Conservation (phyloP, 2,113 vertebrate genomes). For the Silurus glanis region DNA sequence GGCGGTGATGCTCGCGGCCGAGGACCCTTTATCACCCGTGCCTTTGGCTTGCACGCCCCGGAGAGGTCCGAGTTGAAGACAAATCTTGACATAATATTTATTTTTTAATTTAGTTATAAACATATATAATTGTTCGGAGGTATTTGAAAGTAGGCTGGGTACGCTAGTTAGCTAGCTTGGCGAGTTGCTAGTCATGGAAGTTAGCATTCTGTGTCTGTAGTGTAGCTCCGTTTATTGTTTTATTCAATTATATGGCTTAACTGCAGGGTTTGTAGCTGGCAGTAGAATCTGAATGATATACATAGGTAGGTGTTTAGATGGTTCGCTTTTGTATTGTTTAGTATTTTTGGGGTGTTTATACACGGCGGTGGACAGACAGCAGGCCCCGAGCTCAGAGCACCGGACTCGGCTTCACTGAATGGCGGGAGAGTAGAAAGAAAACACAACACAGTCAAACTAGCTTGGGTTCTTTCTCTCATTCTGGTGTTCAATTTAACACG, state of each 20-base stretch:
- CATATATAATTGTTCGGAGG: too few species aligned
- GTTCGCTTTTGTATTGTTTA: too few species aligned
- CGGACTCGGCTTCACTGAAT: conserved; percentile 50
- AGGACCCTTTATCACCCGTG: conserved; percentile 65
- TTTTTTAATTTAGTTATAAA: background rate
- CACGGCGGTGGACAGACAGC: background rate
- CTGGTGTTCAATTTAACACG: background rate
- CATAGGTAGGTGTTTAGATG: too few species aligned
- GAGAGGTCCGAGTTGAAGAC: conserved; percentile 60
- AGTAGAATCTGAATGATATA: too few species aligned
- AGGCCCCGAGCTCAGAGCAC: background rate
- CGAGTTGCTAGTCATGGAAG: background rate
- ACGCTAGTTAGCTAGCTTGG: background rate
- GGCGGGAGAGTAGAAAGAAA: conserved; percentile 69
- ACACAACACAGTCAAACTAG: conserved; percentile 45
- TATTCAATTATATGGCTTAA: too few species aligned
- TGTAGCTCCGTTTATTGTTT: background rate
- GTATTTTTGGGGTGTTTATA: background rate
- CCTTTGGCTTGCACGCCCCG: conserved; percentile 66
- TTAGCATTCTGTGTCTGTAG: background rate
- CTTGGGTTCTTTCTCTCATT: background rate
- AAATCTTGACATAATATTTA: background rate
- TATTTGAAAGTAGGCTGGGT: background rate
- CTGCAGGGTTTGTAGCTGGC: too few species aligned
- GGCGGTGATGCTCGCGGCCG: conserved; percentile 72